Conservation (phyloP, 1,140 invertebrate genomes). For the Drosophila grimshawi region DNA sequence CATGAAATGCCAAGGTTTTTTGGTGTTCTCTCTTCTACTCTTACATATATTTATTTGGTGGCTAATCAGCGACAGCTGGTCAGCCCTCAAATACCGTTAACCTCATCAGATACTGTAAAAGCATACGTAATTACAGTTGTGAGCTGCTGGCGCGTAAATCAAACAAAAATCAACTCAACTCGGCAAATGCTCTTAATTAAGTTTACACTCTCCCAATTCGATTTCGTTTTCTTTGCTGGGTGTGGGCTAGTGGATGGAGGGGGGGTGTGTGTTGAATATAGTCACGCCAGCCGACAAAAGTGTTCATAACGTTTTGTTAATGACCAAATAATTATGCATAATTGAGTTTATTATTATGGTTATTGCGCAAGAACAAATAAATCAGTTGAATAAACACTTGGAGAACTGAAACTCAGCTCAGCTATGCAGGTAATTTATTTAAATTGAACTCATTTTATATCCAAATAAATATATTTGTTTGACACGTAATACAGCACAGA, state of each 20-base stretch:
- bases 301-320: not conserved
- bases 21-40: conserved; percentile 16
- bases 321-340: too few relatives aligned
- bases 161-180: conserved; percentile 74
- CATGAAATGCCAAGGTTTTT: conserved; percentile 67
- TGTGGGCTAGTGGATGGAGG: not conserved
- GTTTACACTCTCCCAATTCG: conserved; percentile 77
- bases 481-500: too few relatives aligned
- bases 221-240: conserved; percentile 44
- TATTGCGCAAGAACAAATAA: too few relatives aligned
- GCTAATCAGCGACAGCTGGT: conserved; percentile 76
- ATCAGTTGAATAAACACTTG: too few relatives aligned
- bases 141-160: conserved; percentile 73
- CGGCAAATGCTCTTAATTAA: conserved; percentile 68
- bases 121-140: conserved; percentile 36
- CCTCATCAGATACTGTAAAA: not conserved
- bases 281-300: conserved; percentile 39
- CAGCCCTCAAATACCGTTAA: conserved; percentile 20
- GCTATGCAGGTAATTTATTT: too few relatives aligned
- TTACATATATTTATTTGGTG: conserved; percentile 43
- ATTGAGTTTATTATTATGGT: too few relatives aligned
- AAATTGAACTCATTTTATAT: too few relatives aligned
- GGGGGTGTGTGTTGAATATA: conserved; percentile 15
- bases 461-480: too few relatives aligned
- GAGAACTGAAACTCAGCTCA: too few relatives aligned